Base-by-base conservation (phyloP, 2,797 vertebrate species). In the Cuculus canorus region DNA sequence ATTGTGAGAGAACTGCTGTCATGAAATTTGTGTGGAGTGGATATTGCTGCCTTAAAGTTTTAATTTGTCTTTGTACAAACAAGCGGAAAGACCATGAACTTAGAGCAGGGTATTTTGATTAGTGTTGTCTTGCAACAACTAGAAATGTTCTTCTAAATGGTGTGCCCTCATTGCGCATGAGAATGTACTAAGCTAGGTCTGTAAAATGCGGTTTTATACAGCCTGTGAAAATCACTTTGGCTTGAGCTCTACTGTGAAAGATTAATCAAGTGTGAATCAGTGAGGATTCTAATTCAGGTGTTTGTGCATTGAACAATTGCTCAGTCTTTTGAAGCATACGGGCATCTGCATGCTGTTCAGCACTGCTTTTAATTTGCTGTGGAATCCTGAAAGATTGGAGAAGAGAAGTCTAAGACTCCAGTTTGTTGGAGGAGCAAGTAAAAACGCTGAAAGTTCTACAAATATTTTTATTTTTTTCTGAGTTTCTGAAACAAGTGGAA, bases 271-370 rank as follows among this genome's bases (percentile, higher is more conserved):
- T 17, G 17, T 48, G 39, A 70, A 48, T 48, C 22, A 19, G 27
- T 14, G 43, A 80, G 35, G 23, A n/a, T 69, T 69, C 25, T 64
- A 33, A 11, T 33, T 59, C 13, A 48, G 39, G 16, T 23, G 32
- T 53, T 59, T 76, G 32, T 39, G 13, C 11, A 5, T 72, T 85
- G 48, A 4, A 80, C 60, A 70, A 64, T 47, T 23, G 23, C 11
- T 71, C 39, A 25, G 35, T 19, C 8, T 83, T 77, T 48, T 80
- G 45, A 71, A 76, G 30, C 16, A 7, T 1, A 2, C 1, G 7
- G 10, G 2, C 1, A 0, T 47, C 35, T 2, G 1, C 6, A 2
- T 61, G 37, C 24, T 71, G 1, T 57, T 73, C 68, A 39, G 25
- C 28, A 25, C 11, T 37, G 11, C 54, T 60, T 70, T 70, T 59